Evolutionary conservation across 2,888 invertebrate genomes (phyloP).

Genomic region (Stenolophus ochropezus): DNA sequence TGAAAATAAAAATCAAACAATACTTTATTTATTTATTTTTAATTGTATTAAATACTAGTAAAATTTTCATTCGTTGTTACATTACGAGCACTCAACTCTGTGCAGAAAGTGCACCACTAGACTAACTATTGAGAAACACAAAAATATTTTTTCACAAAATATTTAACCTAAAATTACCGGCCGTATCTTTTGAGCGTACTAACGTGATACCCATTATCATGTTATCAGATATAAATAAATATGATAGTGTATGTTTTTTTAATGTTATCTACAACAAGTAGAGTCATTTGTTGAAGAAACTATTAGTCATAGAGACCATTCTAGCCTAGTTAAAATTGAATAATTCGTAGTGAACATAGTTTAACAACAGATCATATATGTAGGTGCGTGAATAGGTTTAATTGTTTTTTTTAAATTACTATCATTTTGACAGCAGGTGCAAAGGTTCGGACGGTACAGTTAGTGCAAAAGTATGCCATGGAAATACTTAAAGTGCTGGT

Average conservation of each 20-base stretch:
- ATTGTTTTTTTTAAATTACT: neutral
- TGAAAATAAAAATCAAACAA: too few relatives aligned
- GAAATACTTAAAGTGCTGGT: neutral
- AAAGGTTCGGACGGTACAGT: neutral
- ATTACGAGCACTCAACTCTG: too few relatives aligned
- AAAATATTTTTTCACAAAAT: neutral
- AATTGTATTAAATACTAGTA: too few relatives aligned
- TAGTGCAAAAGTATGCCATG: neutral
- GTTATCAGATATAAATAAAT: conserved; percentile 54
- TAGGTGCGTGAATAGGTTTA: neutral
- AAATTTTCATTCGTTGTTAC: too few relatives aligned
- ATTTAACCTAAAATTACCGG: neutral
- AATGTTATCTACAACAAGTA: conserved; percentile 33
- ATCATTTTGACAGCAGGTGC: neutral
- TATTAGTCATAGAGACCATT: neutral
- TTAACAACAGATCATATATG: neutral
- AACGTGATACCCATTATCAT: conserved; percentile 22
- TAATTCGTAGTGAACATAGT: neutral
- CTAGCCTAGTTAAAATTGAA: neutral
- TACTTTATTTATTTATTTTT: too few relatives aligned
- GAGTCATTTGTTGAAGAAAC: conserved; percentile 10
- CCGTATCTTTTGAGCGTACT: neutral
- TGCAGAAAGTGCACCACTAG: too few relatives aligned
- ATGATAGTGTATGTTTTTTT: conserved; percentile 35
- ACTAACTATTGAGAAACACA: neutral